phyloP scores from a whole-genome alignment of 1,140 invertebrate genomes.

The Diachasmimorpha longicaudata region DNA sequence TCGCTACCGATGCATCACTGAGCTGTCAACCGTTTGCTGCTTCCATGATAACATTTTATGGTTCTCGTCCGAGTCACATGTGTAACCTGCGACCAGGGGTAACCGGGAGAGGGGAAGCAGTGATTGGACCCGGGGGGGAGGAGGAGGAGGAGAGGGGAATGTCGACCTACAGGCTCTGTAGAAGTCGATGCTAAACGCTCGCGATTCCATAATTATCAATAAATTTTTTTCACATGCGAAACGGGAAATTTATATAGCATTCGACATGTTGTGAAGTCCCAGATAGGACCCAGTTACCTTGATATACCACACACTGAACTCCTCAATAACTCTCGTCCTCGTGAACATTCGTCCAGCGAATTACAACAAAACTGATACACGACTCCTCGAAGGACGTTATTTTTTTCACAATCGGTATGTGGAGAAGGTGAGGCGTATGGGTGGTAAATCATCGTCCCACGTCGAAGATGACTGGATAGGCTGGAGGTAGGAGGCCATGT shows the following conservation, averaged over 20 bases:
- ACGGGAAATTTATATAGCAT: too few relatives aligned
- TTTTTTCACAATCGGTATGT: conserved; percentile 12
- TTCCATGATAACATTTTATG: neutral
- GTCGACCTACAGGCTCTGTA: too few relatives aligned
- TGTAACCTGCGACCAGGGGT: neutral
- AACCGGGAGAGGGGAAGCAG: too few relatives aligned
- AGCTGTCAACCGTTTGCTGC: neutral
- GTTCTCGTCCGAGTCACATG: neutral
- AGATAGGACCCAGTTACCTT: too few relatives aligned
- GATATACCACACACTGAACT: too few relatives aligned
- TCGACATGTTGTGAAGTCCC: too few relatives aligned
- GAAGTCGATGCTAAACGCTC: too few relatives aligned
- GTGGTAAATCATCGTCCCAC: conserved; percentile 43
- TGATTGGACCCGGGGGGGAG: too few relatives aligned
- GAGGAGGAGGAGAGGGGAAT: too few relatives aligned
- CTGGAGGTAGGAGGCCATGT: conserved; percentile 17
- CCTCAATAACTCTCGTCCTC: neutral
- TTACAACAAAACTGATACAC: neutral
- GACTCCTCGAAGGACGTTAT: neutral
- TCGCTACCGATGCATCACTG: conserved; percentile 6
- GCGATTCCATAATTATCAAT: too few relatives aligned
- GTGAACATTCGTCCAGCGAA: neutral
- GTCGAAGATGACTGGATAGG: conserved; percentile 22
- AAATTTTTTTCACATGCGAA: too few relatives aligned
- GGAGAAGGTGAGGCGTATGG: conserved; percentile 24